Evolutionary conservation across 92 coral and sea anemone genomes (phyloP).

Genomic region (Scolanthus callimorphus): DNA sequence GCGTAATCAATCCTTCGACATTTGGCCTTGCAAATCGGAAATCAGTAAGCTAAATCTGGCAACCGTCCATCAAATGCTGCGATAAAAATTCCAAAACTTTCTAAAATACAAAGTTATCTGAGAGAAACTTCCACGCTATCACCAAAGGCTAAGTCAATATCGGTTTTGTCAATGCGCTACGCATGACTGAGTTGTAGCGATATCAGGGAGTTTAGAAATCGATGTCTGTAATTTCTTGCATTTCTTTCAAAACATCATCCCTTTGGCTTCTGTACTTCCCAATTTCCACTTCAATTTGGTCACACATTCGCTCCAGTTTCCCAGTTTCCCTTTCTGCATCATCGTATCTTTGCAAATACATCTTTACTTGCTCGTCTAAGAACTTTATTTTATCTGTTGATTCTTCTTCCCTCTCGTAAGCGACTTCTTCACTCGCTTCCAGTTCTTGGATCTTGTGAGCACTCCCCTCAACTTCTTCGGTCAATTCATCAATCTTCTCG

Average conservation of each 20-base stretch:
- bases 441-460: constrained; percentile 42
- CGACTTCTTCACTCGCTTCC: constrained; percentile 73
- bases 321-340: constrained; percentile 48
- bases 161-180: too few species aligned
- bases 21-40: too few species aligned
- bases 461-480: constrained; percentile 14
- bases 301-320: constrained; percentile 45
- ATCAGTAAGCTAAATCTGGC: too few species aligned
- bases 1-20: too few species aligned
- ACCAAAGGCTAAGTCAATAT: too few species aligned
- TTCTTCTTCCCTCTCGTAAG: constrained; percentile 63
- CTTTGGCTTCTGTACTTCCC: constrained; percentile 7
- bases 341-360: constrained; percentile 49
- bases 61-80: too few species aligned
- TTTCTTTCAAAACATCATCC: constrained; percentile 27
- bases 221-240: constrained; percentile 20
- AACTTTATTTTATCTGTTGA: constrained; percentile 69
- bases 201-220: not conserved
- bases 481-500: constrained; percentile 6
- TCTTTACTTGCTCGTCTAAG: constrained; percentile 66
- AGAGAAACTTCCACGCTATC: too few species aligned
- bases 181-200: too few species aligned
- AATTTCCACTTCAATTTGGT: constrained; percentile 35
- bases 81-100: too few species aligned
- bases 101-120: too few species aligned